Percentiles rank a stretch among this genome's conserved stretches.
Evolutionary conservation across 2,113 vertebrate species (phyloP).

Genomic region (Callithrix jacchus): DNA sequence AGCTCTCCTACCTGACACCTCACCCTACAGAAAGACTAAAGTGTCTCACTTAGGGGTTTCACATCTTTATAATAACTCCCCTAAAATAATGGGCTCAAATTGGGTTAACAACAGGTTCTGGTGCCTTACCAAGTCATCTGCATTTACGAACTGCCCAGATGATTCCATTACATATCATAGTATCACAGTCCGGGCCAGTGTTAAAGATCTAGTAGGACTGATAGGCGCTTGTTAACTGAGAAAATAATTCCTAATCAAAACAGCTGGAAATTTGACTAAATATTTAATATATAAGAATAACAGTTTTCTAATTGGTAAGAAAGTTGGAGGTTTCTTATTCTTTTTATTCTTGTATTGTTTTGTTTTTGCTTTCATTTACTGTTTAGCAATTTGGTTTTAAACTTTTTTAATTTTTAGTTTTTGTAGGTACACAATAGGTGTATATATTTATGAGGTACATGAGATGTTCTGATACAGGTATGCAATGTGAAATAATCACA

Average conservation of each 20-base stretch:
- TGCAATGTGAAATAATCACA: no score
- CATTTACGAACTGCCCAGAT: not conserved
- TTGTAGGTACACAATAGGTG: no score
- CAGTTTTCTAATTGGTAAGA: not conserved
- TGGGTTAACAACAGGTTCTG: not conserved
- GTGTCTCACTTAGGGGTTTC: not conserved
- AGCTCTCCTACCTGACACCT: not conserved
- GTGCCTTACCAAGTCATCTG: not conserved
- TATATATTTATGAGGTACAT: no score
- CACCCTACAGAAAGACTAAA: not conserved
- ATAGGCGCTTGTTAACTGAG: not conserved
- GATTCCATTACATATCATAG: not conserved
- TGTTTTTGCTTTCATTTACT: constrained; percentile 34
- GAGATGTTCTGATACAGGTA: no score
- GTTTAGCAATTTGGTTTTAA: not conserved
- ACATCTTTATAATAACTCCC: not conserved
- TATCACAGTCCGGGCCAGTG: not conserved
- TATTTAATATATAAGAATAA: not conserved
- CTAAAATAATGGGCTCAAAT: not conserved
- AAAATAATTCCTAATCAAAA: not conserved
- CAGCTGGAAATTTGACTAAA: not conserved
- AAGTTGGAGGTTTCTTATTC: not conserved
- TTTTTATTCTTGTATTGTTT: not conserved
- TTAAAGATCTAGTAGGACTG: not conserved
- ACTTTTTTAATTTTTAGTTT: no score